These are phyloP conservation scores for Rhabdomys dilectus DNA, from an alignment of 2,113 vertebrate species.

Conservation along the genomic window DNA sequence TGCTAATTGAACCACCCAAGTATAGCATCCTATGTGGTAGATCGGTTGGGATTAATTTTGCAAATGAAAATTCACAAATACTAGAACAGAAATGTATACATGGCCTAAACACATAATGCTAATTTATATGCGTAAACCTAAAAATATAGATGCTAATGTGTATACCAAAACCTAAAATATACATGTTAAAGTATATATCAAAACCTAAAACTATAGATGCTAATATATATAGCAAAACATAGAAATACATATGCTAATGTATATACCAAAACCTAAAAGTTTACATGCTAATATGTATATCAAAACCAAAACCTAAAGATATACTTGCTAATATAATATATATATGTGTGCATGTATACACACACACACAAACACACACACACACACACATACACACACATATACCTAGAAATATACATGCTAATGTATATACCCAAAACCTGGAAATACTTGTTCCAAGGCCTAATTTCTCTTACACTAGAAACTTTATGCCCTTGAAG, in stretches of 20 bases:
- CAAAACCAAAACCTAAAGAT: neutral
- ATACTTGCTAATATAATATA: too few relatives aligned
- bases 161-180: neutral
- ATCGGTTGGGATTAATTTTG: neutral
- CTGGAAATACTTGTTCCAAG: neutral
- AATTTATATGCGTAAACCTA: neutral
- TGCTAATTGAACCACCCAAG: neutral
- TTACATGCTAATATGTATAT: too few relatives aligned
- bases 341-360: neutral
- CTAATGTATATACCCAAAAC: neutral
- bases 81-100: neutral
- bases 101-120: too few relatives aligned
- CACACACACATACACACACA: too few relatives aligned
- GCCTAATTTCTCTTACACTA: neutral
- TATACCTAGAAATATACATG: too few relatives aligned
- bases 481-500: neutral
- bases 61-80: constrained; percentile 16
- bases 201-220: neutral
- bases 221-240: neutral
- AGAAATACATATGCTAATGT: neutral
- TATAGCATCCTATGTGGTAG: neutral
- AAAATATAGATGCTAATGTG: too few relatives aligned
- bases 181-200: too few relatives aligned
- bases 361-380: too few relatives aligned
- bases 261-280: neutral